Percentiles rank a stretch among this genome's conserved stretches.
Evolutionary conservation across 2,797 vertebrate genomes (phyloP).

Genomic region (Tympanoctomys barrerae): DNA sequence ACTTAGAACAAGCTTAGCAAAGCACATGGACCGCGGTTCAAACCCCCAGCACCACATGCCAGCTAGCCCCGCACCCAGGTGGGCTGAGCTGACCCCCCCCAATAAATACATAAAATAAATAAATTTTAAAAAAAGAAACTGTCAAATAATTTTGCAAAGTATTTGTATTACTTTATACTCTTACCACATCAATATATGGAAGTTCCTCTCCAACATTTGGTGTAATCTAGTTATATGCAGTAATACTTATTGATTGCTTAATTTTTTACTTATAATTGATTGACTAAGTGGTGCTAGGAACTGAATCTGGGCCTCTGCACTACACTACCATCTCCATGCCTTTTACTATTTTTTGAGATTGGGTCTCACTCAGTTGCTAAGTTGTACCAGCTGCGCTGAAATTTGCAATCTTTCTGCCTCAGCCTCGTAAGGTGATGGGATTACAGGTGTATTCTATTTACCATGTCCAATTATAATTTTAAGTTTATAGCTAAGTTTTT

Average conservation of each 20-base stretch:
- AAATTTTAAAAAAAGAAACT: background rate
- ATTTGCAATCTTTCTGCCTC: background rate
- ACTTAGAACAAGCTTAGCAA: too few relatives aligned
- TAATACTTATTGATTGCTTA: background rate
- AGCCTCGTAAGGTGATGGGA: background rate
- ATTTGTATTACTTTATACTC: slow-evolving; percentile 35
- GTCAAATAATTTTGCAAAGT: slow-evolving; percentile 5
- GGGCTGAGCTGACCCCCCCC: too few relatives aligned
- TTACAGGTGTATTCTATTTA: background rate
- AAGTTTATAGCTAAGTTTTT: background rate
- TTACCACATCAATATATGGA: background rate
- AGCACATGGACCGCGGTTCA: too few relatives aligned
- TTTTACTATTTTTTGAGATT: background rate
- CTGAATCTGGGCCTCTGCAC: background rate
- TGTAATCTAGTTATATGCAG: background rate
- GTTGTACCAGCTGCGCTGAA: background rate
- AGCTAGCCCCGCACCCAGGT: too few relatives aligned
- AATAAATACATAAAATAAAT: too few relatives aligned
- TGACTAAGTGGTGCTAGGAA: background rate
- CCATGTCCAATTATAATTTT: background rate
- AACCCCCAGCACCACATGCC: too few relatives aligned
- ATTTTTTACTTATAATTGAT: background rate
- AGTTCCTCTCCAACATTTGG: background rate
- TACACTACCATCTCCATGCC: background rate
- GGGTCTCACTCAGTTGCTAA: background rate